These are phyloP conservation scores for Bombus pyrosoma DNA, from an alignment of 1,140 invertebrate genomes.

Conservation along the genomic window DNA sequence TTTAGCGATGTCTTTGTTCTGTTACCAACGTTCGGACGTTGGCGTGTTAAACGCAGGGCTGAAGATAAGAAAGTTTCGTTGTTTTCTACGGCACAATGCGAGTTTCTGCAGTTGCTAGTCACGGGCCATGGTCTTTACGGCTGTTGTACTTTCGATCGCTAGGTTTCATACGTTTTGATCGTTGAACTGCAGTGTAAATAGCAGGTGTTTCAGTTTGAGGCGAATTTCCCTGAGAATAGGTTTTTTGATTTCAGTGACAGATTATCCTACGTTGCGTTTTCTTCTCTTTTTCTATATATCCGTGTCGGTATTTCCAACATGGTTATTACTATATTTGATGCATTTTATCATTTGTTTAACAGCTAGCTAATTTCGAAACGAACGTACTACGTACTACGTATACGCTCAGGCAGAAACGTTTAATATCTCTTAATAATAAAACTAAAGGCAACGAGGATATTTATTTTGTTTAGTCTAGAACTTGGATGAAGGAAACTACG, in stretches of 20 bases:
- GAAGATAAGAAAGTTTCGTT: conserved; percentile 1
- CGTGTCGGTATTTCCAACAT: too few relatives aligned
- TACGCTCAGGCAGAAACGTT: too few relatives aligned
- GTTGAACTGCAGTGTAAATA: background rate
- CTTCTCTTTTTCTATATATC: too few relatives aligned
- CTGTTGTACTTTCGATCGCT: background rate
- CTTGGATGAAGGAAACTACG: too few relatives aligned
- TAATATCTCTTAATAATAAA: too few relatives aligned
- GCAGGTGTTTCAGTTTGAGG: background rate
- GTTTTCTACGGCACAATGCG: background rate
- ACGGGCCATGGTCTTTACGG: background rate
- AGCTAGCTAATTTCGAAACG: too few relatives aligned
- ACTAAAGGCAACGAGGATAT: too few relatives aligned
- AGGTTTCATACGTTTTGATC: background rate
- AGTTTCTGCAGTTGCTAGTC: background rate
- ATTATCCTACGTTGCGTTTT: background rate
- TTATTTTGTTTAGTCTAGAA: too few relatives aligned
- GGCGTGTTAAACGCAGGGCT: background rate
- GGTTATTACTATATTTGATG: fast-evolving
- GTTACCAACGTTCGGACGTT: background rate
- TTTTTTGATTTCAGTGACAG: background rate
- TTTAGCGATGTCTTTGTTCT: background rate
- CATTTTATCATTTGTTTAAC: too few relatives aligned
- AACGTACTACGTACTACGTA: too few relatives aligned
- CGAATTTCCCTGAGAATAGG: background rate